Base-by-base conservation (phyloP, 2,113 vertebrate species). In the Tychaedon coryphoeus region DNA sequence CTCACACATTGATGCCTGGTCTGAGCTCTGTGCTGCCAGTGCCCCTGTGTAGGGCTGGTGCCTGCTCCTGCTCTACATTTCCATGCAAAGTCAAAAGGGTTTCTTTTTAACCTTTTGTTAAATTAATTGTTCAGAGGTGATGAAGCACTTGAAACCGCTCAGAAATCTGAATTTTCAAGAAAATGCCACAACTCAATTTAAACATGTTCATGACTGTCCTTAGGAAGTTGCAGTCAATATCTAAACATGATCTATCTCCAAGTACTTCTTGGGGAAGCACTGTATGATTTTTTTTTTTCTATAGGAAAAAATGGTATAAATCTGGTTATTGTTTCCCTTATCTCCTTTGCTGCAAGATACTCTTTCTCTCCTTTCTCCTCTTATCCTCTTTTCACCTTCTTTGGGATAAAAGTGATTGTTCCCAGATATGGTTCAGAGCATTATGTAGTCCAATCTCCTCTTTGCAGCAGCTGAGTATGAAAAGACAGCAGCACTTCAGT, bases 401-500 rank as follows among this genome's bases (percentile, higher is more conserved):
- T 47, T 69, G 91, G 43, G 45, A 86, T 93, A 78, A 51, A 22
- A 94, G 64, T 8, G 14, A 91, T 93, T 92, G 84, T 51, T 92
- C 86, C 92, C 29, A 45, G 72, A 73, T 62, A 93, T 43, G 51
- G 33, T 94, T 92, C 87, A 92, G 85, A 80, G 84, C 65, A 67
- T 93, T 94, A 92, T 88, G 67, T 74, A n/a, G 38, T 70, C 28
- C 87, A 48, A n/a, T 31, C 74, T 95, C 67, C 50, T 58, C n/a
- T 88, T 92, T 24, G 7, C 77, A 92, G 79, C 36, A 79, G 83
- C 60, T 73, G 24, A 66, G 26, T 70, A 84, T 87, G 83, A 88
- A 69, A 88, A 94, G 77, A 66, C 66, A 96, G 93, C 83, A 90
- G 69, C 90, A 75, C 70, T 94, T 81, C 82, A 84, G 57, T 82